A percentile compares a stretch with the other conserved stretches of the same genome.
Evolutionary conservation across 2,888 invertebrate species (phyloP).

Genomic region (Sthenelais limicola): DNA sequence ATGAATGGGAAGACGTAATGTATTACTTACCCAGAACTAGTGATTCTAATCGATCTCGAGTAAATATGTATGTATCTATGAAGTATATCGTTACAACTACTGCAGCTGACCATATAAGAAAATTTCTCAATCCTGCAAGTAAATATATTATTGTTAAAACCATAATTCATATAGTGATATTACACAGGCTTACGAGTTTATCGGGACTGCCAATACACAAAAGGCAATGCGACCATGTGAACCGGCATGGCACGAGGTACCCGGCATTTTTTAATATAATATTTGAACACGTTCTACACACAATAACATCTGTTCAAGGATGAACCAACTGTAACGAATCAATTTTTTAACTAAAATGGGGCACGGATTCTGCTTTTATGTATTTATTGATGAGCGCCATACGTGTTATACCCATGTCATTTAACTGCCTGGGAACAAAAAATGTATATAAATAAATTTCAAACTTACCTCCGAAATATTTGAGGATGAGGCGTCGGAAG

Average conservation of each 20-base stretch:
- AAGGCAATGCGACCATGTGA: not conserved
- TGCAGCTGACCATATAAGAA: slow-evolving; percentile 48
- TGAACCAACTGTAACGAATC: too few relatives aligned
- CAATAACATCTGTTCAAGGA: too few relatives aligned
- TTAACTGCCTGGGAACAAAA: not conserved
- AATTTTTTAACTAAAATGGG: too few relatives aligned
- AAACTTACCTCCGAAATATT: slow-evolving; percentile 48
- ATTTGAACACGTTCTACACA: too few relatives aligned
- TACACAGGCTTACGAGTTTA: too few relatives aligned
- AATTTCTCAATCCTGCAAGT: slow-evolving; percentile 49
- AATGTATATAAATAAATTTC: not conserved
- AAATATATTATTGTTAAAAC: not conserved
- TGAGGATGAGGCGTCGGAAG: slow-evolving; percentile 45
- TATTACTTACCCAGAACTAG: slow-evolving; percentile 38
- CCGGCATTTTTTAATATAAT: too few relatives aligned
- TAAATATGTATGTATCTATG: slow-evolving; percentile 49
- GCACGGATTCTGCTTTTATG: too few relatives aligned
- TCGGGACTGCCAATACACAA: too few relatives aligned
- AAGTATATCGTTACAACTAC: slow-evolving; percentile 49
- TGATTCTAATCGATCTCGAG: slow-evolving; percentile 45
- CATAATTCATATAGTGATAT: not conserved
- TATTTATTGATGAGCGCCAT: not conserved
- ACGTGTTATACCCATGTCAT: not conserved
- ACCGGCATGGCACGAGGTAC: not conserved
- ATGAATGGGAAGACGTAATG: not conserved